These are phyloP conservation scores for Drosophila setifemur DNA, from an alignment of 1,140 invertebrate species.

Conservation along the genomic window DNA sequence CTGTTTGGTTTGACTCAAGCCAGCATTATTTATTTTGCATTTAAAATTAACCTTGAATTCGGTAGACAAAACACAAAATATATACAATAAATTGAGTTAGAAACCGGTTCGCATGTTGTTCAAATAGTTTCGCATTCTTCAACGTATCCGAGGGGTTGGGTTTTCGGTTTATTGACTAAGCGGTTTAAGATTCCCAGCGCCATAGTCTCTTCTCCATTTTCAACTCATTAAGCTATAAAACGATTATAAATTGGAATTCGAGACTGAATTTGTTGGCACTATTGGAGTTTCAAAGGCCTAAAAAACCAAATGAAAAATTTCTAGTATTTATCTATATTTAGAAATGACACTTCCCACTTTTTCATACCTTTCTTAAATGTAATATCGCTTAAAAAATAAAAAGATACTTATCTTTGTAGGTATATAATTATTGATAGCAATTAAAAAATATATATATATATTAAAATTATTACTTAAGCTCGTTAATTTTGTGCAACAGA, in stretches of 20 bases:
- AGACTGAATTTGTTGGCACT: background rate
- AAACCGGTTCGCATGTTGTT: conserved; percentile 49
- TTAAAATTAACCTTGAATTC: conserved; percentile 59
- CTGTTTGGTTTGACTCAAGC: too few relatives aligned
- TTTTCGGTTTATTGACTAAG: conserved; percentile 18
- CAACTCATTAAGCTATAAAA: conserved; percentile 8
- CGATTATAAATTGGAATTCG: conserved; percentile 17
- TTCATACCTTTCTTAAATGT: too few relatives aligned
- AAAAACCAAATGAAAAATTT: background rate
- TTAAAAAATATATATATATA: too few relatives aligned
- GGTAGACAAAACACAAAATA: conserved; percentile 38
- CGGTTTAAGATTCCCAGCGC: background rate
- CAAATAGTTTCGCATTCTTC: conserved; percentile 31
- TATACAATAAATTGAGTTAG: conserved; percentile 5
- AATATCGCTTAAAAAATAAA: too few relatives aligned
- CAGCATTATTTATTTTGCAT: conserved; percentile 19
- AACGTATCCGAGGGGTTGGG: conserved; percentile 3
- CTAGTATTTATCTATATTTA: background rate
- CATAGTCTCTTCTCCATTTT: background rate
- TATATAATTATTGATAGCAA: too few relatives aligned
- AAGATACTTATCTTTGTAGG: too few relatives aligned
- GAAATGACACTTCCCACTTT: too few relatives aligned
- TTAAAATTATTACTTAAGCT: too few relatives aligned
- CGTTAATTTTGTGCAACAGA: too few relatives aligned
- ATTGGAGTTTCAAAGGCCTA: too few relatives aligned